Evolutionary conservation across 2,888 invertebrate genomes (phyloP).

Genomic region (Amblyteles armatorius): DNA sequence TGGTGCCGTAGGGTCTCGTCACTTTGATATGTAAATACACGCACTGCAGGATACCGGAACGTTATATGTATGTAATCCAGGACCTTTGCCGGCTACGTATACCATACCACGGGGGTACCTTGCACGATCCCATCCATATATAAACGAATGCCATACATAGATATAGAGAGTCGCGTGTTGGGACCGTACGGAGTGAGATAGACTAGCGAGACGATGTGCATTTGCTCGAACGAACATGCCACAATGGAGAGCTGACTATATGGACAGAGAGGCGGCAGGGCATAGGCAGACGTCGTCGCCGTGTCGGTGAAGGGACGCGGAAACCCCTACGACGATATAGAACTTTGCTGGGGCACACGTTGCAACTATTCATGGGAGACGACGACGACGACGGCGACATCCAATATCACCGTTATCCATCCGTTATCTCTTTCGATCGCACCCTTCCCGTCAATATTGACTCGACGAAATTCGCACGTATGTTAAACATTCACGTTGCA

Average conservation of each 20-base stretch:
- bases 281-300: constrained; percentile 55
- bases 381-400: constrained; percentile 79
- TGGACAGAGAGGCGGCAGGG: constrained; percentile 67
- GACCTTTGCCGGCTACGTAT: constrained; percentile 52
- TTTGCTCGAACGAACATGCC: constrained; percentile 83
- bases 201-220: constrained; percentile 79
- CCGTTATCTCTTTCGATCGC: constrained; percentile 79
- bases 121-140: constrained; percentile 40
- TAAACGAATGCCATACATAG: constrained; percentile 31
- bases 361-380: constrained; percentile 64
- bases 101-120: constrained; percentile 33
- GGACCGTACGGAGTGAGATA: constrained; percentile 54
- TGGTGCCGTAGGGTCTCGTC: constrained; percentile 72
- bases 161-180: constrained; percentile 49
- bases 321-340: constrained; percentile 54
- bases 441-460: constrained; percentile 80
- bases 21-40: constrained; percentile 85
- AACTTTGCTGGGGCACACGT: constrained; percentile 56
- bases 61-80: constrained; percentile 64
- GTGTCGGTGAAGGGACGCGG: constrained; percentile 62
- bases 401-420: constrained; percentile 83
- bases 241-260: constrained; percentile 80
- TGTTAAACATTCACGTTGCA: constrained; percentile 41
- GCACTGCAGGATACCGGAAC: constrained; percentile 77
- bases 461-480: constrained; percentile 72